Evolutionary conservation across 2,797 vertebrate species (phyloP).

Genomic region (Falco rusticolus): DNA sequence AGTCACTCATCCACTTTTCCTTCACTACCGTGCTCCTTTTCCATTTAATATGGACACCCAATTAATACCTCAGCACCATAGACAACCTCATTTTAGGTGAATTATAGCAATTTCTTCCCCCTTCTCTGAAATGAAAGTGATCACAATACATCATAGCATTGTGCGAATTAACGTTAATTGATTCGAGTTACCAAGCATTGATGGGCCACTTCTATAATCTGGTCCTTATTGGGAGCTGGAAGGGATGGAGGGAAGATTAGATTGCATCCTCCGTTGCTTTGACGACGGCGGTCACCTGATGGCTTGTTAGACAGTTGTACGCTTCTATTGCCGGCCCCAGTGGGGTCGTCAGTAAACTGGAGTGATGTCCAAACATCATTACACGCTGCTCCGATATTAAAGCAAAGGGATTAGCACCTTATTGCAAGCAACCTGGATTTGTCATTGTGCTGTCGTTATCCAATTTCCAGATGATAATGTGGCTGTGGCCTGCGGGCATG

Average conservation of each 20-base stretch:
- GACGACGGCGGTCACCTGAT: constrained; percentile 87
- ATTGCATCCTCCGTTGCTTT: constrained; percentile 87
- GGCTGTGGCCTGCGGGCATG: constrained; percentile 80
- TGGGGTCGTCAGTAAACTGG: constrained; percentile 89
- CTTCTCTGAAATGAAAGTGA: constrained; percentile 83
- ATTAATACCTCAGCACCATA: constrained; percentile 92
- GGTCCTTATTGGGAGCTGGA: constrained; percentile 91
- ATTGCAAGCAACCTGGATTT: constrained; percentile 99
- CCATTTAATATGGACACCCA: constrained; percentile 99
- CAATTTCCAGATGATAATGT: constrained; percentile 94
- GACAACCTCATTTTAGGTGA: constrained; percentile 91
- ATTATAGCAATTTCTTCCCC: constrained; percentile 93
- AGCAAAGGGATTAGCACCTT: constrained; percentile 98
- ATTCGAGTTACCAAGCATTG: constrained; percentile 90
- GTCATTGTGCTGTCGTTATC: constrained; percentile 99
- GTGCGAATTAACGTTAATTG: constrained; percentile 93
- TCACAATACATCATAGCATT: constrained; percentile 88
- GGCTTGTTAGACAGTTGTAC: constrained; percentile 84
- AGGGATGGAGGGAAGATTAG: constrained; percentile 91
- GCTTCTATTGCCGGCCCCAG: constrained; percentile 85
- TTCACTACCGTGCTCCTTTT: constrained; percentile 87
- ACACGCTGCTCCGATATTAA: constrained; percentile 94
- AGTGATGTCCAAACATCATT: constrained; percentile 93
- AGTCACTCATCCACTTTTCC: constrained; percentile 95
- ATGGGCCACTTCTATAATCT: constrained; percentile 85